Conservation (phyloP, 2,797 vertebrate genomes). For the Lepilemur ruficaudatus region DNA sequence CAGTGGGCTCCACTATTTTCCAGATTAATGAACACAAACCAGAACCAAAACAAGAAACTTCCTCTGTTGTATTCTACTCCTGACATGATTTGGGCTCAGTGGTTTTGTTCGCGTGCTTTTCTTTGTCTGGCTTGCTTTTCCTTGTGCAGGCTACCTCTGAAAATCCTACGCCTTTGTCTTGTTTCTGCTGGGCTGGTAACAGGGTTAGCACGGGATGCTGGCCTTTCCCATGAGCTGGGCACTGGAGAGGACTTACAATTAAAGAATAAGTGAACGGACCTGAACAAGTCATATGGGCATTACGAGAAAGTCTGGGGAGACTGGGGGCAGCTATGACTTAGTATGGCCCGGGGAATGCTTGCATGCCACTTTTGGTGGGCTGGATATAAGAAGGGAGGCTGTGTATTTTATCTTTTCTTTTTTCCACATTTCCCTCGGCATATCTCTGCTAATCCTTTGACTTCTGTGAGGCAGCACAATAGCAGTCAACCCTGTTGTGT, state of each 20-base stretch:
- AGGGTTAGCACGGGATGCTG: too few relatives aligned
- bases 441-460: not conserved
- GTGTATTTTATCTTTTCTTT: not conserved
- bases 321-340: not conserved
- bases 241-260: not conserved
- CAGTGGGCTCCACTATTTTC: not conserved
- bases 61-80: not conserved
- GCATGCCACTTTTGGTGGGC: not conserved
- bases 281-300: not conserved
- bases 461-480: not conserved
- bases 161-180: not conserved
- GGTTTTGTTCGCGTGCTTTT: not conserved
- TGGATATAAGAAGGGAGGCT: not conserved
- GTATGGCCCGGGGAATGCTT: not conserved
- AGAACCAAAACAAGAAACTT: not conserved
- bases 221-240: not conserved
- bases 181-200: not conserved
- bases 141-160: not conserved
- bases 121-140: not conserved
- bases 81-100: fast-evolving
- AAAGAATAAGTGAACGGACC: not conserved
- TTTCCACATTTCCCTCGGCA: not conserved
- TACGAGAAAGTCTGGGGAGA: not conserved
- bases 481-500: not conserved
- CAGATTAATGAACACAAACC: not conserved